Conservation (phyloP, 2,888 invertebrate genomes). For the Acleris cristana region DNA sequence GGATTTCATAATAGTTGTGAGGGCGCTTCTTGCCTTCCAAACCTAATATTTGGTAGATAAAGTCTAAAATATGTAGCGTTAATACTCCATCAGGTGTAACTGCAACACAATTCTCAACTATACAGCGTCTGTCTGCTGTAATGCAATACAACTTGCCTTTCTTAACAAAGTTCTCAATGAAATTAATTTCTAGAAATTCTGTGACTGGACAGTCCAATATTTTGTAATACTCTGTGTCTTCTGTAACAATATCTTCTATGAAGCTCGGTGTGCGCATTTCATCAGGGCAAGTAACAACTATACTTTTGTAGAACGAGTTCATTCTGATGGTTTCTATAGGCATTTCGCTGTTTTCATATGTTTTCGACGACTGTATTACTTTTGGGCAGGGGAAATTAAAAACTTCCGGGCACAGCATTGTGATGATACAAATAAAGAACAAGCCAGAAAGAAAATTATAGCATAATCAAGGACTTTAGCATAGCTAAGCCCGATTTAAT, state of each 20-base stretch:
- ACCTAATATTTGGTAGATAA: conserved; percentile 70
- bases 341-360: conserved; percentile 50
- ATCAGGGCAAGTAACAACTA: conserved; percentile 71
- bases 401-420: conserved; percentile 73
- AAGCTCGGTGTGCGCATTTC: conserved; percentile 59
- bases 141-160: conserved; percentile 66
- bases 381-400: conserved; percentile 69
- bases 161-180: conserved; percentile 69
- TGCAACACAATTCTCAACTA: conserved; percentile 66
- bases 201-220: conserved; percentile 56
- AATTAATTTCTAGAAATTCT: conserved; percentile 62
- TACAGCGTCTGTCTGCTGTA: conserved; percentile 60
- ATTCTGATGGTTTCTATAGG: conserved; percentile 53
- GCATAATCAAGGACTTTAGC: too few species aligned
- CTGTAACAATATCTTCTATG: conserved; percentile 58
- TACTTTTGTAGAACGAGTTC: conserved; percentile 70
- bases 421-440: conserved; percentile 27
- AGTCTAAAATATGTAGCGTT: conserved; percentile 62
- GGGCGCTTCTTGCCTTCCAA: conserved; percentile 68
- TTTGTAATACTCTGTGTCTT: conserved; percentile 71
- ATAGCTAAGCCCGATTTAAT: too few species aligned
- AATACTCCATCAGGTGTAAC: conserved; percentile 69
- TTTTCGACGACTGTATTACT: conserved; percentile 54
- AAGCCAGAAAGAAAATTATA: neutral
- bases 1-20: conserved; percentile 64